Evolutionary conservation across 2,888 invertebrate genomes (phyloP).

Genomic region (Branchellion lobata): DNA sequence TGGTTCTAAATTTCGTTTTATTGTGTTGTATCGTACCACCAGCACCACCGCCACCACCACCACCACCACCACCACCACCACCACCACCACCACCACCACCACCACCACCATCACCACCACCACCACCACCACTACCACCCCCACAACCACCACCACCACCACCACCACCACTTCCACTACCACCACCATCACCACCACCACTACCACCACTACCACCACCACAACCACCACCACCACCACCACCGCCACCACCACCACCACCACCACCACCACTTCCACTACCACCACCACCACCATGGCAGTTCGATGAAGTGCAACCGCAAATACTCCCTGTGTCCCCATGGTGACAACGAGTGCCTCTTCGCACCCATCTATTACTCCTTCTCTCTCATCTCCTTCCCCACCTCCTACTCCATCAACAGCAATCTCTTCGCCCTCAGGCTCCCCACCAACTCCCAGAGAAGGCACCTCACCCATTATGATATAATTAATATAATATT

Average conservation of each 20-base stretch:
- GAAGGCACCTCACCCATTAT: too few relatives aligned
- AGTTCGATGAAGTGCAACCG: slow-evolving; percentile 72
- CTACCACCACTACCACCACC: neutral
- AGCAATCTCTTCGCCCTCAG: slow-evolving; percentile 82
- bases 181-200: too few relatives aligned
- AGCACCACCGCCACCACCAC: too few relatives aligned
- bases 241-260: neutral
- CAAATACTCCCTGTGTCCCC: slow-evolving; percentile 71
- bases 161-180: too few relatives aligned
- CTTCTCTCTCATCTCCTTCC: slow-evolving; percentile 89
- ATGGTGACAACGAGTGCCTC: slow-evolving; percentile 74
- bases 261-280: neutral
- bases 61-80: too few relatives aligned
- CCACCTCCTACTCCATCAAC: slow-evolving; percentile 66
- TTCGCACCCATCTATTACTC: slow-evolving; percentile 81
- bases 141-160: too few relatives aligned
- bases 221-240: neutral
- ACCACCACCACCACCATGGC: neutral
- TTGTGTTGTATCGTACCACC: too few relatives aligned
- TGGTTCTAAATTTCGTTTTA: too few relatives aligned
- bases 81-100: too few relatives aligned
- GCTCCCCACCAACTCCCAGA: slow-evolving; percentile 74
- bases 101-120: too few relatives aligned
- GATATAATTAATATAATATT: too few relatives aligned
- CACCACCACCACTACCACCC: too few relatives aligned